Percentiles rank a stretch among this genome's conserved stretches.
Conservation (phyloP, 2,113 vertebrate genomes). For the Lutjanus erythropterus region DNA sequence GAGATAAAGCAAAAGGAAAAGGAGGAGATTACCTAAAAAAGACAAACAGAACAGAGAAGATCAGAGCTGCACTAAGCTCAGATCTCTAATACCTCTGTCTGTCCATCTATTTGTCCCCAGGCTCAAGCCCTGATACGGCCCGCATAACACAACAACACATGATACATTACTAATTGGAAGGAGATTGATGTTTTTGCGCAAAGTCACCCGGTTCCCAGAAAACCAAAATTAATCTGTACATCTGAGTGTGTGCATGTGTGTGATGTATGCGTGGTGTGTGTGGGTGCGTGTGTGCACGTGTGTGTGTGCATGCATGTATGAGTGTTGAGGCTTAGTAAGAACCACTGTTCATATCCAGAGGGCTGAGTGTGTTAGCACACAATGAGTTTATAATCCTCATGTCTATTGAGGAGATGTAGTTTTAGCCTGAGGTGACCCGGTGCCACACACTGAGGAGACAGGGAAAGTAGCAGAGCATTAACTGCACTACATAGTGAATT, state of each 20-base stretch:
- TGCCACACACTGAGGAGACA: conserved; percentile 21
- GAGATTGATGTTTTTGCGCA: conserved; percentile 61
- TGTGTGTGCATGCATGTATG: conserved; percentile 38
- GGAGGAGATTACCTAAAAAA: conserved; percentile 67
- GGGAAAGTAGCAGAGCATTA: conserved; percentile 35
- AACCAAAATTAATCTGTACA: conserved; percentile 73
- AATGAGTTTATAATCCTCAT: conserved; percentile 73
- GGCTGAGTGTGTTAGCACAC: conserved; percentile 64
- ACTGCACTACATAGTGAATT: conserved; percentile 17
- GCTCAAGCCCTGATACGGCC: conserved; percentile 45
- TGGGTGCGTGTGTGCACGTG: conserved; percentile 36
- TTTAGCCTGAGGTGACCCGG: conserved; percentile 58
- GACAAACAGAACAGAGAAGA: conserved; percentile 51
- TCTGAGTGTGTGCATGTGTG: conserved; percentile 3
- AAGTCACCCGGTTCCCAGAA: conserved; percentile 67
- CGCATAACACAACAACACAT: conserved; percentile 54
- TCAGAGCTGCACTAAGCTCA: conserved; percentile 59
- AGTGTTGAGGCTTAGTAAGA: conserved; percentile 63
- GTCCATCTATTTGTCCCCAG: conserved; percentile 57
- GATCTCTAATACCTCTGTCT: conserved; percentile 68
- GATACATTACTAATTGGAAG: conserved; percentile 77
- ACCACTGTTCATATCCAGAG: conserved; percentile 70
- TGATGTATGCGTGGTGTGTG: conserved; percentile 10
- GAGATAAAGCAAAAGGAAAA: conserved; percentile 43
- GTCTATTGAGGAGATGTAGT: conserved; percentile 56